Evolutionary conservation across 2,888 invertebrate species (phyloP).

Genomic region (Muschampia plurimacula): DNA sequence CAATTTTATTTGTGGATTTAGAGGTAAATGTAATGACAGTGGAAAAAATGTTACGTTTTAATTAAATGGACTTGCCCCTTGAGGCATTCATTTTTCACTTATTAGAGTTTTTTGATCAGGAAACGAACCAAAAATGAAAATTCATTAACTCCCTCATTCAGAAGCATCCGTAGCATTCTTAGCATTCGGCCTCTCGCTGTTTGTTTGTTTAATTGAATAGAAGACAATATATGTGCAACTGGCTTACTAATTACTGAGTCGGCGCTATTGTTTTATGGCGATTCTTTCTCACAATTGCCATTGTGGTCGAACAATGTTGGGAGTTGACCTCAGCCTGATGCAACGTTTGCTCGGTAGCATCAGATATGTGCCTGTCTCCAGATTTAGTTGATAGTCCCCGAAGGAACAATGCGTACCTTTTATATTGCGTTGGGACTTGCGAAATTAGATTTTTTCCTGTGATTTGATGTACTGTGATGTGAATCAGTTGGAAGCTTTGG

Average conservation of each 20-base stretch:
- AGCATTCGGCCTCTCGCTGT: slow-evolving; percentile 44
- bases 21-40: no score
- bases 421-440: slow-evolving; percentile 16
- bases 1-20: no score
- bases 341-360: slow-evolving; percentile 52
- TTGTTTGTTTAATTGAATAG: slow-evolving; percentile 59
- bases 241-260: slow-evolving; percentile 77
- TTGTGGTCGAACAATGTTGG: slow-evolving; percentile 82
- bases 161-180: slow-evolving; percentile 18
- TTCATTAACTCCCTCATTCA: background rate
- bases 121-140: background rate
- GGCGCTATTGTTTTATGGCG: slow-evolving; percentile 72
- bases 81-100: background rate
- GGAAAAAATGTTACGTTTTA: background rate
- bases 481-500: background rate
- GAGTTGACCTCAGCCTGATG: slow-evolving; percentile 78
- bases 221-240: slow-evolving; percentile 74
- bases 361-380: slow-evolving; percentile 39
- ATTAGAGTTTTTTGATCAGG: background rate
- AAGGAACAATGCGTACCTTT: slow-evolving; percentile 34
- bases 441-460: slow-evolving; percentile 29
- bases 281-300: slow-evolving; percentile 82
- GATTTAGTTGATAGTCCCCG: slow-evolving; percentile 36
- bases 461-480: slow-evolving; percentile 13
- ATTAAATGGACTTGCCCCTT: background rate